A percentile compares a stretch with the other conserved stretches of the same genome.
These are phyloP conservation scores for Caenorhabditis afra DNA, from an alignment of 2,888 invertebrate genomes.

Conservation along the genomic window DNA sequence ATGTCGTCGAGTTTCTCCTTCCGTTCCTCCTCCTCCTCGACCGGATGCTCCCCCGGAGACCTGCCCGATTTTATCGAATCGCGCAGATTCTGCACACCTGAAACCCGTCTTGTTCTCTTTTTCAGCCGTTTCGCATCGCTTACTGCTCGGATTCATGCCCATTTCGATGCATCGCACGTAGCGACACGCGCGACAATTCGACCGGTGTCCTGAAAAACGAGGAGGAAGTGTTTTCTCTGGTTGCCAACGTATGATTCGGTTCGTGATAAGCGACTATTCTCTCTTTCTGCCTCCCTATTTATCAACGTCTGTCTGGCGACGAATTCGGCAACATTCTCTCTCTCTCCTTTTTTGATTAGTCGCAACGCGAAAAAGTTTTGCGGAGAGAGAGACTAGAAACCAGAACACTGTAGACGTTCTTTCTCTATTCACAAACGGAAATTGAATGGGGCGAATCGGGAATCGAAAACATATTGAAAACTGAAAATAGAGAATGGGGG, in stretches of 20 bases:
- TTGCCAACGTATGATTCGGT: not conserved
- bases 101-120: no score
- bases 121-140: not conserved
- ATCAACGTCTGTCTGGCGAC: not conserved
- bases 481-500: conserved; percentile 16
- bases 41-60: conserved; percentile 15
- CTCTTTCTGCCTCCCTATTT: not conserved
- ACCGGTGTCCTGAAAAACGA: conserved; percentile 50
- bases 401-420: conserved; percentile 20
- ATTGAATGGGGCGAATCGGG: not conserved
- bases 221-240: not conserved
- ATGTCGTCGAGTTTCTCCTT: conserved; percentile 43
- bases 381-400: not conserved
- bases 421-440: conserved; percentile 10
- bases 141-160: conserved; percentile 61
- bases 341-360: not conserved
- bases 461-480: conserved; percentile 15
- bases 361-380: not conserved
- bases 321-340: not conserved
- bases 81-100: conserved; percentile 54
- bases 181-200: conserved; percentile 58
- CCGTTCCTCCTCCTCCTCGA: conserved; percentile 39
- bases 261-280: not conserved
- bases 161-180: conserved; percentile 50
- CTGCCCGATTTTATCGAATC: conserved; percentile 32